Percentiles rank a stretch among this genome's conserved stretches.
Evolutionary conservation across 2,113 vertebrate species (phyloP).

Genomic region (Oreotrochilus melanogaster): DNA sequence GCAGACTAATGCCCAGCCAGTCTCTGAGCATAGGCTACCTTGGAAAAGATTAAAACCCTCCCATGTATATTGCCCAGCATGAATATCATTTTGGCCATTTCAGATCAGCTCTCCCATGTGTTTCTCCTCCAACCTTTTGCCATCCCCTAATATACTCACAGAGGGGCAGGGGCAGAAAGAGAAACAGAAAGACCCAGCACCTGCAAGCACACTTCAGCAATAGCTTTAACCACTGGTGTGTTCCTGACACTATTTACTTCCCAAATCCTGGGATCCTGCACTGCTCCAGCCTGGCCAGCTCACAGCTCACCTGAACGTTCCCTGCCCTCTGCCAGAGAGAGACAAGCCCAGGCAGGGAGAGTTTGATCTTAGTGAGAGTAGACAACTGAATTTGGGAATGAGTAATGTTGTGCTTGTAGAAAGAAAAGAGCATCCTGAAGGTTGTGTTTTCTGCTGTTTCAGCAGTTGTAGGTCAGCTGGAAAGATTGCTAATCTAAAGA

Average conservation of each 20-base stretch:
- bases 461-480: background rate
- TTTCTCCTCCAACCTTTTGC: background rate
- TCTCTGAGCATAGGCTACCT: background rate
- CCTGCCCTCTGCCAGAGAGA: background rate
- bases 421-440: background rate
- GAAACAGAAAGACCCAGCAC: background rate
- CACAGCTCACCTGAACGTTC: background rate
- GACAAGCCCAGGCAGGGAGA: background rate
- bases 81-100: background rate
- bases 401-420: background rate
- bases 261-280: background rate
- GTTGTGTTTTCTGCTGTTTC: slow-evolving; percentile 17
- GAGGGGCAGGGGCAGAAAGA: background rate
- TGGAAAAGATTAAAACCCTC: background rate
- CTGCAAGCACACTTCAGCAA: background rate
- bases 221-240: background rate
- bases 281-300: background rate
- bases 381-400: background rate
- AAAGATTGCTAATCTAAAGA: background rate
- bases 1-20: background rate
- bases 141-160: background rate
- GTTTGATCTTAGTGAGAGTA: background rate
- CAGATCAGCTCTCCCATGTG: background rate
- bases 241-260: too few relatives aligned
- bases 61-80: rapidly evolving